Conservation (phyloP, 2,888 invertebrate genomes). For the Drosophila neotestacea region DNA sequence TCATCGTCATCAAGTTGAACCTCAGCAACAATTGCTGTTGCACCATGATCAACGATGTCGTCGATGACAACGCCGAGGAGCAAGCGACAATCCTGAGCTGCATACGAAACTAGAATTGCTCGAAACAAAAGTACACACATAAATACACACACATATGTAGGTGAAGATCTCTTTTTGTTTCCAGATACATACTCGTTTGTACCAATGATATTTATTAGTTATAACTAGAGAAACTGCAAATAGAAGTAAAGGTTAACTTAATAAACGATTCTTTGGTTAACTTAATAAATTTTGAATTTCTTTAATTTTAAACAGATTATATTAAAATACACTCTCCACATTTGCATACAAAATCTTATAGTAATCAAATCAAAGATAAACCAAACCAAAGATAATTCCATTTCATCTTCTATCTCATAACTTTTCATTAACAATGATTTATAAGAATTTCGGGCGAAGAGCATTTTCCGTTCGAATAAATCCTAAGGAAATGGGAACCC, state of each 20-base stretch:
- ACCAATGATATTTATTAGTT: constrained; percentile 16
- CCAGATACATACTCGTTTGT: constrained; percentile 30
- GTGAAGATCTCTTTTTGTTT: constrained; percentile 9
- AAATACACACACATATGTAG: constrained; percentile 1
- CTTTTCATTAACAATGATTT: not conserved
- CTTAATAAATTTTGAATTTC: not conserved
- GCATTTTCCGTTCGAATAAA: constrained; percentile 33
- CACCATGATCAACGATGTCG: constrained; percentile 78
- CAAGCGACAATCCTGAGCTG: constrained; percentile 81
- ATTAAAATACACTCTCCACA: too few relatives aligned
- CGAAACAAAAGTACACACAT: constrained; percentile 10
- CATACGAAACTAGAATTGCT: constrained; percentile 70
- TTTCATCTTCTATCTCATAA: not conserved
- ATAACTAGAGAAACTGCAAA: not conserved
- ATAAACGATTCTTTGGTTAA: not conserved
- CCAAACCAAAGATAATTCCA: not conserved
- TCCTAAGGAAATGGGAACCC: constrained; percentile 7
- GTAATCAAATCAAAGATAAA: not conserved
- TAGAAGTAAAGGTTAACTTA: not conserved
- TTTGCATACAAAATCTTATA: too few relatives aligned
- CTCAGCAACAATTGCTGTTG: constrained; percentile 31
- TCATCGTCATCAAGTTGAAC: constrained; percentile 26
- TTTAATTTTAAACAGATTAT: not conserved
- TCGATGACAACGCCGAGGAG: constrained; percentile 76
- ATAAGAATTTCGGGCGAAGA: constrained; percentile 2